These are phyloP conservation scores for Struthio camelus DNA, from an alignment of 2,113 vertebrate species.

Conservation along the genomic window DNA sequence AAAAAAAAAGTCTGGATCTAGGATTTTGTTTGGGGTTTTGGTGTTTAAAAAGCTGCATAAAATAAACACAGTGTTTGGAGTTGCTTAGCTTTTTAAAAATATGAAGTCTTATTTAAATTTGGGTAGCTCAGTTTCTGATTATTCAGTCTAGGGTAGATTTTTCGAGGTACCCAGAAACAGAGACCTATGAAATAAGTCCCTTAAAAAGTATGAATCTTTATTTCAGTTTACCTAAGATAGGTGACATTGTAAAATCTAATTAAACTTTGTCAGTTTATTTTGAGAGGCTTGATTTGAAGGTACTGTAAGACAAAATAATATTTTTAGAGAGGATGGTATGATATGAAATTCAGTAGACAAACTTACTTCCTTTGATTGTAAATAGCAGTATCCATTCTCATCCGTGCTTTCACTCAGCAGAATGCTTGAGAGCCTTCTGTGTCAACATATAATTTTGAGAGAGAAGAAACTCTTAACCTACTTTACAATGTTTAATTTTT, in stretches of 20 bases:
- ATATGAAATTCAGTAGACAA: background rate
- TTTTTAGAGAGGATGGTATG: background rate
- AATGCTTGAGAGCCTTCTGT: constrained; percentile 28
- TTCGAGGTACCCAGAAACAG: background rate
- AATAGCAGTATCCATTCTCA: background rate
- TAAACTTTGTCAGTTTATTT: background rate
- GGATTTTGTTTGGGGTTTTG: background rate
- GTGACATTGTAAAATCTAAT: background rate
- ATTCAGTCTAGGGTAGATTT: background rate
- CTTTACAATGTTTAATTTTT: constrained; percentile 75
- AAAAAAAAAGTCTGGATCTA: background rate
- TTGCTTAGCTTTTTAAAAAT: background rate
- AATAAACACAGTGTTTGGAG: background rate
- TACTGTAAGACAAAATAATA: background rate
- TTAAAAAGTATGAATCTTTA: background rate
- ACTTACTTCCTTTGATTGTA: background rate
- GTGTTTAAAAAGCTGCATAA: background rate
- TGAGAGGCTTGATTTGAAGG: background rate
- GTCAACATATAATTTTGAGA: constrained; percentile 42
- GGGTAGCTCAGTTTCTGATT: background rate
- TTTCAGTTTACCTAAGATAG: background rate
- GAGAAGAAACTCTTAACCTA: constrained; percentile 75
- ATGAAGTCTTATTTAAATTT: background rate
- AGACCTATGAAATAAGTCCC: background rate
- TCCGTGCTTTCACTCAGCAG: background rate